phyloP scores from a whole-genome alignment of 1,140 invertebrate species.

The Amyelois transitella region DNA sequence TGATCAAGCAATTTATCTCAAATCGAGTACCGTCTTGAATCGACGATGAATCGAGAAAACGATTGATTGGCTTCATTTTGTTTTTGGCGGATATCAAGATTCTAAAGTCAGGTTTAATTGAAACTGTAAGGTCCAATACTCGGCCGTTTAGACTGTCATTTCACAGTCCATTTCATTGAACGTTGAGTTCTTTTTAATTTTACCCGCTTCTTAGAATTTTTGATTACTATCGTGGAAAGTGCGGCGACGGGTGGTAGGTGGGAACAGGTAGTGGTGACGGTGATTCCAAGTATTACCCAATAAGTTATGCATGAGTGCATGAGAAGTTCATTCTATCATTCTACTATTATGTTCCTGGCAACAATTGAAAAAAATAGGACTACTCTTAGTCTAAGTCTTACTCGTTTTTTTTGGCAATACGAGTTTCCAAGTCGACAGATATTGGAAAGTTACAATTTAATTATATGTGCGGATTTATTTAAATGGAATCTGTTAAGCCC shows the following conservation, averaged over 20 bases:
- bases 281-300: not conserved
- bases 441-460: too few species aligned
- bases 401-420: too few species aligned
- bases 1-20: conserved; percentile 27
- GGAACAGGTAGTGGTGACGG: not conserved
- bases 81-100: conserved; percentile 5
- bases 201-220: not conserved
- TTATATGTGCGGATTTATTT: too few species aligned
- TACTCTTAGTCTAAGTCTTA: too few species aligned
- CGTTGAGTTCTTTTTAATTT: not conserved
- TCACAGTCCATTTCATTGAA: not conserved
- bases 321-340: not conserved
- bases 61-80: conserved; percentile 19
- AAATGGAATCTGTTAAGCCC: too few species aligned
- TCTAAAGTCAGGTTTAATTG: conserved; percentile 4
- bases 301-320: not conserved
- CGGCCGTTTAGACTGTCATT: not conserved
- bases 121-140: not conserved
- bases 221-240: not conserved
- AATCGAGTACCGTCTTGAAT: conserved; percentile 22
- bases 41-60: conserved; percentile 3
- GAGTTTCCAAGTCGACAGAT: too few species aligned
- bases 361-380: too few species aligned
- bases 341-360: not conserved
- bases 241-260: not conserved